Evolutionary conservation across 2,797 vertebrate species (phyloP), one percentile per base, ranked within the genome.

Genomic region (Hypotaenidia okinawae): DNA sequence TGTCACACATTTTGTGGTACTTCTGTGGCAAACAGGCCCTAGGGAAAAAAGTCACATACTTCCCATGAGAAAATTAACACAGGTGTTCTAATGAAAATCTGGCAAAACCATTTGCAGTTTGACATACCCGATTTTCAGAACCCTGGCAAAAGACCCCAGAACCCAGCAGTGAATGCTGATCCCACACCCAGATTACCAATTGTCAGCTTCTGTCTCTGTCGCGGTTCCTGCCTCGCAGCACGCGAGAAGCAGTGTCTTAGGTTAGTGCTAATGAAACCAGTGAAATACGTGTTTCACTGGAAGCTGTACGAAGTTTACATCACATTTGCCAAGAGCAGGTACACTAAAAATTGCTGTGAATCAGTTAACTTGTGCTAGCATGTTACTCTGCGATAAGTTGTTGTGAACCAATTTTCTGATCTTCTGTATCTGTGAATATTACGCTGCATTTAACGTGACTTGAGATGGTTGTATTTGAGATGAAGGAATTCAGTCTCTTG

Each of bases 281-380:
- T 74, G 84, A 91, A 92, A 80, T 76, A 16, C 11, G 23, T 23
- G 63, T 83, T 80, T 74, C 64, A 35, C 49, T 80, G 75, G 51
- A 94, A 89, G 52, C 78, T 85, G 39, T 43, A 33, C 67, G 51
- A 41, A 87, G 75, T 94, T 95, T 93, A 68, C 81, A 83, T 89
- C 72, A 67, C 39, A 1, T 92, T 93, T 92, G 70, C 90, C 61
- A 61, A 32, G 52, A 95, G 72, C 84, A 74, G 30, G 77, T 79
- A 74, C 68, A 37, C 75, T 68, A 92, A 96, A 87, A 95, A 93
- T 93, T 89, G 73, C 89, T 94, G 86, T 74, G 84, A 87, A 87
- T 87, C 90, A 77, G 78, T 90, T 94, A 83, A 91, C 94, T 95
- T 95, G 90, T 93, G 91, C 91, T 84, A 91, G 67, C 90, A 62